phyloP scores from a whole-genome alignment of 2,888 invertebrate species.

The Brassicogethes aeneus region DNA sequence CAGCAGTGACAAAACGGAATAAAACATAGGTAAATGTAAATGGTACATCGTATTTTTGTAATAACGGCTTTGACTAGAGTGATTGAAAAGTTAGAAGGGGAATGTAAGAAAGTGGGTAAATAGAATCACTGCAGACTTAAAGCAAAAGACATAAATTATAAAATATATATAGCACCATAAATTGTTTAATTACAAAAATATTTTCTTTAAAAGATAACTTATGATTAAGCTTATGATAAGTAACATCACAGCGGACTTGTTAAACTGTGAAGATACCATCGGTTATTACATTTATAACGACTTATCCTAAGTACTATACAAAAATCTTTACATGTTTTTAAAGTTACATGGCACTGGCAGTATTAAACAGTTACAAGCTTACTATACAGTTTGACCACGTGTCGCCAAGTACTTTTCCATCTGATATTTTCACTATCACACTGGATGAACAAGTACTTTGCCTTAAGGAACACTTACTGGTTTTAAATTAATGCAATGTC shows the following conservation, averaged over 20 bases:
- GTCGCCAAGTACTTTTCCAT: constrained; percentile 24
- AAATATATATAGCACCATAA: constrained; percentile 32
- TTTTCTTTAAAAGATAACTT: constrained; percentile 19
- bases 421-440: constrained; percentile 27
- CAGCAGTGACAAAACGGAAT: constrained; percentile 13
- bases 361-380: constrained; percentile 35
- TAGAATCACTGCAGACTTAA: constrained; percentile 21
- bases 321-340: constrained; percentile 35
- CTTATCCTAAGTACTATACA: constrained; percentile 39
- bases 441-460: constrained; percentile 32
- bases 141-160: constrained; percentile 24
- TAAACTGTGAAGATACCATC: constrained; percentile 17
- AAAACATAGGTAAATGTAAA: background rate
- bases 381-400: constrained; percentile 26
- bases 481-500: constrained; percentile 24
- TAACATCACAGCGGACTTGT: constrained; percentile 20
- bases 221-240: constrained; percentile 16
- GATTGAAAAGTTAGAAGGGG: constrained; percentile 13
- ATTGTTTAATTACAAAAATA: constrained; percentile 31
- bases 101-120: constrained; percentile 10
- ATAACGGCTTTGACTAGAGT: constrained; percentile 27
- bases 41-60: constrained; percentile 1
- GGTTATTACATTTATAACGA: constrained; percentile 7
- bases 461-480: constrained; percentile 34
- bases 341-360: constrained; percentile 36